phyloP scores from a whole-genome alignment of 2,797 vertebrate genomes.

The Eutrigla gurnardus region DNA sequence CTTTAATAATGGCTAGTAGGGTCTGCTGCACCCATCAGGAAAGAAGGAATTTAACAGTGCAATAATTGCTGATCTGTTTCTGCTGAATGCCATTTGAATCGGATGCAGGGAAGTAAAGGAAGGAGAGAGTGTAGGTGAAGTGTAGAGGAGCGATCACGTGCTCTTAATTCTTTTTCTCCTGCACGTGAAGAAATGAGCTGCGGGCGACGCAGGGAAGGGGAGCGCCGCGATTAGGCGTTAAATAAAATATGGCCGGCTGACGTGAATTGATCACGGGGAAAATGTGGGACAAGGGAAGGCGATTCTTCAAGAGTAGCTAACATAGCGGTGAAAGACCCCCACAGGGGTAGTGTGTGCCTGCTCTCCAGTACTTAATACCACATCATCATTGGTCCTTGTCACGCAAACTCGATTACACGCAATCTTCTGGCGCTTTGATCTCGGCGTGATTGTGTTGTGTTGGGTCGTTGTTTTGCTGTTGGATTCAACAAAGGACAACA shows the following conservation, averaged over 20 bases:
- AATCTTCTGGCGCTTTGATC: slow-evolving; percentile 53
- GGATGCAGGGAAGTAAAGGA: slow-evolving; percentile 6
- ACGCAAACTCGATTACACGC: slow-evolving; percentile 64
- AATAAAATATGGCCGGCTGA: slow-evolving; percentile 82
- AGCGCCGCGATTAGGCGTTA: slow-evolving; percentile 69
- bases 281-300: slow-evolving; percentile 66
- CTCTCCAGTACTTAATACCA: slow-evolving; percentile 65
- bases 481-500: slow-evolving; percentile 33
- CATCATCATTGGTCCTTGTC: slow-evolving; percentile 76
- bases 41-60: slow-evolving; percentile 38
- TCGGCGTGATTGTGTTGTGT: slow-evolving; percentile 42
- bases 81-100: slow-evolving; percentile 30
- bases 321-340: slow-evolving; percentile 62
- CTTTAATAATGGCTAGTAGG: slow-evolving; percentile 25
- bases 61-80: slow-evolving; percentile 40
- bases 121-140: slow-evolving; percentile 2
- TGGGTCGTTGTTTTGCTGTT: slow-evolving; percentile 33
- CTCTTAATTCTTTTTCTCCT: slow-evolving; percentile 44
- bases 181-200: slow-evolving; percentile 64
- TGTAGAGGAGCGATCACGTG: slow-evolving; percentile 36
- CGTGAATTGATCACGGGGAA: slow-evolving; percentile 75
- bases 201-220: slow-evolving; percentile 37
- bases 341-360: slow-evolving; percentile 47
- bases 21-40: slow-evolving; percentile 29
- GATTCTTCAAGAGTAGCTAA: slow-evolving; percentile 75